These are phyloP conservation scores for Sebastolobus alascanus DNA, from an alignment of 2,797 vertebrate genomes.

Conservation along the genomic window DNA sequence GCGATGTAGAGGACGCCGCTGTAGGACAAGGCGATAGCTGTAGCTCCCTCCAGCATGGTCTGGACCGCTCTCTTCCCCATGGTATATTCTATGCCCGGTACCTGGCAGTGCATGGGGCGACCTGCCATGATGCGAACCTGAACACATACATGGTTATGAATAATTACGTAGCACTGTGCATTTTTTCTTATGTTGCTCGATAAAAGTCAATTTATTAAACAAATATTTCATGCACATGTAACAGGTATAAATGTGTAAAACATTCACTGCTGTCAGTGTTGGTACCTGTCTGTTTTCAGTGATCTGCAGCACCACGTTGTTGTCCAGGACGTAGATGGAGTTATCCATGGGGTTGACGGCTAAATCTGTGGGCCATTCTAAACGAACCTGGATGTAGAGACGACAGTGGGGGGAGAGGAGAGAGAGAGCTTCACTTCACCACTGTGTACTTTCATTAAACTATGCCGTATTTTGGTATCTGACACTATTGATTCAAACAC, in stretches of 20 bases:
- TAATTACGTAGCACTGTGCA: background rate
- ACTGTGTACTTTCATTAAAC: background rate
- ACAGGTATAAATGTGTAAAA: background rate
- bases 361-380: slow-evolving; percentile 98
- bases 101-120: slow-evolving; percentile 98
- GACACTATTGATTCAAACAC: background rate
- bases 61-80: slow-evolving; percentile 94
- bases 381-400: slow-evolving; percentile 88
- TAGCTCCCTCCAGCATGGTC: slow-evolving; percentile 95
- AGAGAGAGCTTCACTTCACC: background rate
- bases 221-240: background rate
- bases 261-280: background rate
- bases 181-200: background rate
- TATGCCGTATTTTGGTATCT: background rate
- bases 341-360: slow-evolving; percentile 99
- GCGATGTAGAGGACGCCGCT: slow-evolving; percentile 96
- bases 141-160: slow-evolving; percentile 2
- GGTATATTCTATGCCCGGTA: slow-evolving; percentile 94
- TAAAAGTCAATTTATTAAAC: background rate
- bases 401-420: background rate
- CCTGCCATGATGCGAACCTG: slow-evolving; percentile 96
- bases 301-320: slow-evolving; percentile 98
- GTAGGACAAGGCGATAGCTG: slow-evolving; percentile 95
- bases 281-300: slow-evolving; percentile 92
- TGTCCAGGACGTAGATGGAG: slow-evolving; percentile 98